phyloP scores from a whole-genome alignment of 2,888 invertebrate species.

The Ormyrus rosae region DNA sequence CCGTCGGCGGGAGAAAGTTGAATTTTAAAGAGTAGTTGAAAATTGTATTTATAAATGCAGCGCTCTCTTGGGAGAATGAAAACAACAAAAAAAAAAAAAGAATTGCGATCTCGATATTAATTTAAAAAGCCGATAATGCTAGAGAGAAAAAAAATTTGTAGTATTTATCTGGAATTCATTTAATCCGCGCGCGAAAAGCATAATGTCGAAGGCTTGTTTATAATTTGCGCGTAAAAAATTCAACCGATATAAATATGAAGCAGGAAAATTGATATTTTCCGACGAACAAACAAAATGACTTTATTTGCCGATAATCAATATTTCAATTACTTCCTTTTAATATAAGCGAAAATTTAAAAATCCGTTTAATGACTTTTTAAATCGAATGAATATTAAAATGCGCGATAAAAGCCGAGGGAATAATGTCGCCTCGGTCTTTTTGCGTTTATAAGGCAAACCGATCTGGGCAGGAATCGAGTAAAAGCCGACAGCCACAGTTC shows the following conservation, averaged over 20 bases:
- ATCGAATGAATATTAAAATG: no score
- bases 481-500: slow-evolving; percentile 33
- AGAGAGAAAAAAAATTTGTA: neutral
- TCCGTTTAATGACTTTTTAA: no score
- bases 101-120: neutral
- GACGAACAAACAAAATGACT: slow-evolving; percentile 63
- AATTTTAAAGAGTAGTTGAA: neutral
- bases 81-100: neutral
- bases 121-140: neutral
- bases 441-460: slow-evolving; percentile 22
- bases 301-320: slow-evolving; percentile 52
- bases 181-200: neutral
- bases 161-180: slow-evolving; percentile 15
- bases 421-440: slow-evolving; percentile 19
- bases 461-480: neutral
- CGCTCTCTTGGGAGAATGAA: no score
- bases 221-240: neutral
- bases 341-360: neutral
- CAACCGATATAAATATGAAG: slow-evolving; percentile 4
- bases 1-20: slow-evolving; percentile 22
- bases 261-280: slow-evolving; percentile 54
- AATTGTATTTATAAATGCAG: neutral
- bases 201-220: neutral
- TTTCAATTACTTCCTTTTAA: slow-evolving; percentile 52
- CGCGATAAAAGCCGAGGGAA: neutral